A percentile compares a stretch with the other conserved stretches of the same genome.
Conservation (phyloP, 2,113 vertebrate species). For the Sula dactylatra region DNA sequence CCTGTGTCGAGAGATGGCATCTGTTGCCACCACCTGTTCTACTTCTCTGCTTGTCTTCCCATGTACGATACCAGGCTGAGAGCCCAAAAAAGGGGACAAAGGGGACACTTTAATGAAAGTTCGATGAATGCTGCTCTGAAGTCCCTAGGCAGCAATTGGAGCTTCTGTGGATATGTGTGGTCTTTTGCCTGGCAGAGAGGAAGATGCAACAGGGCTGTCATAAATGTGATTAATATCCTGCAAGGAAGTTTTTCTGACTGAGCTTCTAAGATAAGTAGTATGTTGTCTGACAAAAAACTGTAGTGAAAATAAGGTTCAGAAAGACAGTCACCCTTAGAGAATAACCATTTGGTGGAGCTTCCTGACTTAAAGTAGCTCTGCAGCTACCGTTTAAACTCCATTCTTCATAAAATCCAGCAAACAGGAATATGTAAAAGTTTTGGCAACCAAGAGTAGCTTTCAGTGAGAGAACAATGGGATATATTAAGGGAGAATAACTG, state of each 20-base stretch:
- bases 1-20: not conserved
- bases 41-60: not conserved
- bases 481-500: not conserved
- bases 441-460: not conserved
- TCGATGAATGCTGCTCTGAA: not conserved
- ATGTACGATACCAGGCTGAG: not conserved
- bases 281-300: not conserved
- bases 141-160: not conserved
- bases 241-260: not conserved
- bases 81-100: not conserved
- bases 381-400: not conserved
- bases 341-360: not conserved
- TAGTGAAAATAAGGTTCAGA: not conserved
- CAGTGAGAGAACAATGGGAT: not conserved
- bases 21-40: slow-evolving; percentile 26
- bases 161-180: not conserved
- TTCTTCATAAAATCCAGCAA: not conserved
- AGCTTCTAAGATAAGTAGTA: not conserved
- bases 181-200: not conserved
- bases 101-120: not conserved
- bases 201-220: not conserved
- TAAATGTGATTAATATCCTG: not conserved
- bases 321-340: not conserved
- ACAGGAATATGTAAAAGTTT: not conserved
- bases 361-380: not conserved